A percentile compares a stretch with the other conserved stretches of the same genome.
Evolutionary conservation across 2,888 invertebrate genomes (phyloP).

Genomic region (Leucophenga montana): DNA sequence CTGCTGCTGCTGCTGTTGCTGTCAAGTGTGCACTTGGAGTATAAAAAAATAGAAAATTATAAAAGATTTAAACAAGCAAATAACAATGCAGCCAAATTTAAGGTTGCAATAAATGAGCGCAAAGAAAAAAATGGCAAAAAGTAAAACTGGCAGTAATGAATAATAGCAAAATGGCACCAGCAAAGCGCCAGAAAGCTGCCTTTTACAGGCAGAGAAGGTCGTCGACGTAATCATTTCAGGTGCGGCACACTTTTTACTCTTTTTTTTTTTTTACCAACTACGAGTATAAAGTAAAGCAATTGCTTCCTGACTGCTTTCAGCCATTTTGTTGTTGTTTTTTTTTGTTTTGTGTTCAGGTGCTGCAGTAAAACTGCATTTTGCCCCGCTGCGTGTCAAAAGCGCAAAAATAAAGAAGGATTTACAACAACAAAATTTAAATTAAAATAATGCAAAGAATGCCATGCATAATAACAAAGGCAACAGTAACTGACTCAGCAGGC

Average conservation of each 20-base stretch:
- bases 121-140: neutral
- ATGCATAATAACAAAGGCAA: constrained; percentile 23
- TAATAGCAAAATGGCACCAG: neutral
- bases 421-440: constrained; percentile 11
- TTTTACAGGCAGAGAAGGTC: constrained; percentile 2
- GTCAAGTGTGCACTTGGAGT: neutral
- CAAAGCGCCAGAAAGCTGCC: neutral
- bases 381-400: neutral
- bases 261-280: too few species aligned
- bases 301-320: constrained; percentile 12
- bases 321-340: neutral
- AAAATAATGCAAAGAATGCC: constrained; percentile 27
- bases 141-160: constrained; percentile 1
- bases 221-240: neutral
- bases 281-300: constrained; percentile 13
- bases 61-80: neutral
- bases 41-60: constrained; percentile 8
- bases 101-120: neutral
- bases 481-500: constrained; percentile 22
- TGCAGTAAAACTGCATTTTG: constrained; percentile 22
- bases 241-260: neutral
- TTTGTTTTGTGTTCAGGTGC: too few species aligned
- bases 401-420: constrained; percentile 5
- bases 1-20: too few species aligned
- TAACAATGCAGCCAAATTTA: constrained; percentile 26